Conservation (phyloP, 2,888 invertebrate genomes). For the Microchrysa polita region DNA sequence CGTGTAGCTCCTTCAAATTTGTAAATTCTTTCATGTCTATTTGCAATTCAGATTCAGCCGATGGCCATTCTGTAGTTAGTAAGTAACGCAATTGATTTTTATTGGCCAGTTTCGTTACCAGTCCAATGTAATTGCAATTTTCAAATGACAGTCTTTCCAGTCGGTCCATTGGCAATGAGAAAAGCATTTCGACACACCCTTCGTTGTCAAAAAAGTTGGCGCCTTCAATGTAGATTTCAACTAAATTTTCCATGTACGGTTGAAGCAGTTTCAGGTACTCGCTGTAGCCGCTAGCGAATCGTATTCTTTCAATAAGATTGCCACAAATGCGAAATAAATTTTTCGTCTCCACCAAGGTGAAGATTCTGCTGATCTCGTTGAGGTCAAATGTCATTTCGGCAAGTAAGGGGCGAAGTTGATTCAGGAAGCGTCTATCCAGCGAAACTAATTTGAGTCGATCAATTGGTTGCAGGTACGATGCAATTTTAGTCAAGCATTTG, state of each 20-base stretch:
- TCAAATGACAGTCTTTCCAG: background rate
- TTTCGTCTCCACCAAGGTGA: conserved; percentile 1
- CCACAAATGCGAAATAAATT: background rate
- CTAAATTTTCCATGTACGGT: conserved; percentile 6
- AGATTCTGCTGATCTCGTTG: background rate
- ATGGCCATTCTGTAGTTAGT: too few species aligned
- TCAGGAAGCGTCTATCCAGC: background rate
- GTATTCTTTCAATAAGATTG: background rate
- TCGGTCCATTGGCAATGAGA: background rate
- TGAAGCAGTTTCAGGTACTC: conserved; percentile 15
- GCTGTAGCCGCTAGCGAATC: background rate
- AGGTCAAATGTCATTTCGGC: background rate
- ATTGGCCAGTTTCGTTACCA: too few species aligned
- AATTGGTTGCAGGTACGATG: background rate
- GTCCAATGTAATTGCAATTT: background rate
- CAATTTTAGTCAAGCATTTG: background rate
- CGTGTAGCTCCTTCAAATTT: too few species aligned
- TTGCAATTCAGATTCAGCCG: too few species aligned
- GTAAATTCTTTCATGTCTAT: too few species aligned
- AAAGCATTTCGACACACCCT: background rate
- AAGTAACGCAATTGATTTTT: too few species aligned
- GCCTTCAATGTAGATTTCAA: background rate
- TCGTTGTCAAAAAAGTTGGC: background rate
- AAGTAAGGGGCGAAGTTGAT: background rate
- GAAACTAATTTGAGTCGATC: conserved; percentile 4